A percentile compares a stretch with the other conserved stretches of the same genome.
Evolutionary conservation across 2,113 vertebrate species (phyloP).

Genomic region (Tauraco erythrolophus): DNA sequence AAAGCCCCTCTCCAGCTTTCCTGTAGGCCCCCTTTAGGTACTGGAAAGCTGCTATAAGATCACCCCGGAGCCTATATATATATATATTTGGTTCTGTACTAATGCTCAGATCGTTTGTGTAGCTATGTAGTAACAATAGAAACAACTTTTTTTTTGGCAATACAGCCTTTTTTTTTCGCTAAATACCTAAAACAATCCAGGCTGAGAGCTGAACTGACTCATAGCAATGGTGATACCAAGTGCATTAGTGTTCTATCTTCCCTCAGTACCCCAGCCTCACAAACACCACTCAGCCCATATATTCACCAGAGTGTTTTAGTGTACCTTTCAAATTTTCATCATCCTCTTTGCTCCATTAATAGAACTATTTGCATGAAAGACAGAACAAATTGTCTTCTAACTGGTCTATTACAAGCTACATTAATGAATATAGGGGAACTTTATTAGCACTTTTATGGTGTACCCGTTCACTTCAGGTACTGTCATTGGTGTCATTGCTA

Average conservation of each 20-base stretch:
- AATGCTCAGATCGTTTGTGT: neutral
- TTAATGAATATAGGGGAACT: slow-evolving; percentile 57
- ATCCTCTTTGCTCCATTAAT: slow-evolving; percentile 48
- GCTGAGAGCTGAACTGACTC: neutral
- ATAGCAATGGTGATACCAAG: neutral
- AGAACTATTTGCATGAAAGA: slow-evolving; percentile 54
- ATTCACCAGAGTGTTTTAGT: slow-evolving; percentile 53
- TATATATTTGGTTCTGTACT: neutral
- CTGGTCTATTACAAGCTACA: slow-evolving; percentile 47
- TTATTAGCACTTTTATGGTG: slow-evolving; percentile 30
- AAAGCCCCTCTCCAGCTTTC: too few species aligned
- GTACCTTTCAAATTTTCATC: slow-evolving; percentile 56
- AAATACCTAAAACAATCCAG: neutral
- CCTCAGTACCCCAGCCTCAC: neutral
- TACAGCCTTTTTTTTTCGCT: neutral
- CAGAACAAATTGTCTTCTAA: slow-evolving; percentile 65
- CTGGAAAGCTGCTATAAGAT: too few species aligned
- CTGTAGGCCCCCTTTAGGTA: too few species aligned
- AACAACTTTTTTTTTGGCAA: neutral
- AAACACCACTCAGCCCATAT: neutral
- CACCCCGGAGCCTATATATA: too few species aligned
- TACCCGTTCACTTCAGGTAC: neutral
- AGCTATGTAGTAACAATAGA: neutral
- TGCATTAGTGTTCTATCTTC: neutral
- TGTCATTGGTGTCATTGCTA: neutral